A percentile compares a stretch with the other conserved stretches of the same genome.
Conservation (phyloP, 2,113 vertebrate species). For the Myanophis thanlyinensis region DNA sequence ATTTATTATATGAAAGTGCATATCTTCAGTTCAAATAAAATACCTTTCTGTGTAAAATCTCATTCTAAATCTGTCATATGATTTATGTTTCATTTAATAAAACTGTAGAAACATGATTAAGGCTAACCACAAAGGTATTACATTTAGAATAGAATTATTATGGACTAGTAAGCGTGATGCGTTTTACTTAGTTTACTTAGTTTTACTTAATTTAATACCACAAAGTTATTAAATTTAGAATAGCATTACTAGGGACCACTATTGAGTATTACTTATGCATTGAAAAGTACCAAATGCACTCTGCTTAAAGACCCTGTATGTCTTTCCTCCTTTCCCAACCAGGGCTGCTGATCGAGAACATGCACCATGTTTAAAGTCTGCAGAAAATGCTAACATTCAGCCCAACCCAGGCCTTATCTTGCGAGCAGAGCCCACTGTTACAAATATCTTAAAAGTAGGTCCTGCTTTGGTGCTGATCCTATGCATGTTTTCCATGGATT, state of each 20-base stretch:
- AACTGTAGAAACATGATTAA: not conserved
- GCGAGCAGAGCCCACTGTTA: constrained; percentile 94
- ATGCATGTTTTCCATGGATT: not conserved
- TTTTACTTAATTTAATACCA: no score
- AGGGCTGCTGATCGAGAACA: constrained; percentile 87
- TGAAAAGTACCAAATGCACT: not conserved
- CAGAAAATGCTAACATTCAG: constrained; percentile 95
- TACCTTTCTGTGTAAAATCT: not conserved
- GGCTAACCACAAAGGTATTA: not conserved
- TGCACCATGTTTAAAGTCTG: constrained; percentile 83
- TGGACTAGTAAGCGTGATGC: not conserved
- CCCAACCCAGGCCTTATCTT: constrained; percentile 95
- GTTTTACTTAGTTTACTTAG: no score
- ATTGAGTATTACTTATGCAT: not conserved
- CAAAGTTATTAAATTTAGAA: not conserved
- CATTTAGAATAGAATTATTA: not conserved
- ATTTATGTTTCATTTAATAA: not conserved
- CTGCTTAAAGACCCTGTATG: not conserved
- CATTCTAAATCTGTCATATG: not conserved
- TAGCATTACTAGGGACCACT: not conserved
- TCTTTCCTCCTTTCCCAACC: constrained; percentile 32
- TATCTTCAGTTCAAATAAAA: not conserved
- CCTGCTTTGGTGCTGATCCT: not conserved
- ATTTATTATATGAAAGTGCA: not conserved
- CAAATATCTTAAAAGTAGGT: constrained; percentile 94